Conservation (phyloP, 2,888 invertebrate genomes). For the Crocallis elinguaria region DNA sequence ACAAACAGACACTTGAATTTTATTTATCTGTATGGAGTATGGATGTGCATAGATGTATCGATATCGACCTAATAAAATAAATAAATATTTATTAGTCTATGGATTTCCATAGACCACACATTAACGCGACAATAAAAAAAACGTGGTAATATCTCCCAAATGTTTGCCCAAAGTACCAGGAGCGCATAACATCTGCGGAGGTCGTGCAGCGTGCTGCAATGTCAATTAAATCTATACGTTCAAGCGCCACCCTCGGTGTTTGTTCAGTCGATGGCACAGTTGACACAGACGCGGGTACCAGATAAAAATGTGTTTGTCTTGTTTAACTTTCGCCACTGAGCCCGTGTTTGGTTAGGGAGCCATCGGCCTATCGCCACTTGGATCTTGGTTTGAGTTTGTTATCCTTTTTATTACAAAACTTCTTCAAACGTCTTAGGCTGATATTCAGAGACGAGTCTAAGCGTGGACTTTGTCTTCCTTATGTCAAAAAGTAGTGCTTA, state of each 20-base stretch:
- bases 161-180: constrained; percentile 47
- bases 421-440: constrained; percentile 15
- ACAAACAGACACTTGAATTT: too few relatives aligned
- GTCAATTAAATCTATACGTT: constrained; percentile 70
- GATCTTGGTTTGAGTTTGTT: constrained; percentile 30
- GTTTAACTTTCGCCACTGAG: constrained; percentile 70
- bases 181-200: constrained; percentile 55
- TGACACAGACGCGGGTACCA: constrained; percentile 67
- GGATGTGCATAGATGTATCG: too few relatives aligned
- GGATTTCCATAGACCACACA: constrained; percentile 15
- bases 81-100: constrained; percentile 1
- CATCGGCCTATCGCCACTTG: constrained; percentile 40
- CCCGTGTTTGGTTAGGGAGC: constrained; percentile 57
- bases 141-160: constrained; percentile 25
- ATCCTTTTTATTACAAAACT: constrained; percentile 32
- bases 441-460: too few relatives aligned
- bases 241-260: constrained; percentile 72
- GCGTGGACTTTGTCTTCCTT: too few relatives aligned
- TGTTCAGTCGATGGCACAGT: constrained; percentile 62
- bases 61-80: not conserved
- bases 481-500: too few relatives aligned
- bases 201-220: constrained; percentile 57
- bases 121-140: constrained; percentile 21
- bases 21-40: too few relatives aligned
- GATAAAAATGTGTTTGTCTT: constrained; percentile 80